Percentiles rank a stretch among this genome's conserved stretches.
Evolutionary conservation across 1,140 invertebrate genomes (phyloP).

Genomic region (Dendroctonus valens): DNA sequence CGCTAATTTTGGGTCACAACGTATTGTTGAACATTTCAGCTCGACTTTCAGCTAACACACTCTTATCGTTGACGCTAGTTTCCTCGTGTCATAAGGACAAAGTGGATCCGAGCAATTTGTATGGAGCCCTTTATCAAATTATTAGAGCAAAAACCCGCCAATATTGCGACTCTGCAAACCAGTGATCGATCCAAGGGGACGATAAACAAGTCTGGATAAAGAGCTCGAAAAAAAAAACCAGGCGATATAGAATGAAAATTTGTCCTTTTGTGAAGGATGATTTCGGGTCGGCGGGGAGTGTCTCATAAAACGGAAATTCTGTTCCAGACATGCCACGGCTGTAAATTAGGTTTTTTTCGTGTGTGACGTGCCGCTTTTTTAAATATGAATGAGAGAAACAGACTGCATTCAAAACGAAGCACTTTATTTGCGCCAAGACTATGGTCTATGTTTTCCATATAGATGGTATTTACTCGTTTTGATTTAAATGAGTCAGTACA

Average conservation of each 20-base stretch:
- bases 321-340: slow-evolving; percentile 30
- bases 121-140: too few species aligned
- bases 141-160: too few species aligned
- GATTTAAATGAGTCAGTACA: not conserved
- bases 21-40: too few species aligned
- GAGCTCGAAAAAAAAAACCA: slow-evolving; percentile 4
- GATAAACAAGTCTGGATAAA: slow-evolving; percentile 12
- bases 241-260: slow-evolving; percentile 19
- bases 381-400: slow-evolving; percentile 18
- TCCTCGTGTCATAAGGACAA: too few species aligned
- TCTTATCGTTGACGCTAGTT: too few species aligned
- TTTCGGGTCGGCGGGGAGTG: slow-evolving; percentile 5
- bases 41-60: too few species aligned
- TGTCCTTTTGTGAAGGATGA: slow-evolving; percentile 17
- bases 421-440: slow-evolving; percentile 3
- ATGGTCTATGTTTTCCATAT: slow-evolving; percentile 4
- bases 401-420: slow-evolving; percentile 7
- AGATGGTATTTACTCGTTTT: not conserved
- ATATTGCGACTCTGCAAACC: not conserved
- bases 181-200: not conserved
- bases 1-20: too few species aligned
- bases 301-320: slow-evolving; percentile 31
- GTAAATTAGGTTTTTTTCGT: slow-evolving; percentile 31
- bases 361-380: slow-evolving; percentile 31
- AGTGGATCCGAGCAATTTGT: too few species aligned